These are phyloP conservation scores for Tetramorium simillimum DNA, from an alignment of 1,140 invertebrate species.

Conservation along the genomic window DNA sequence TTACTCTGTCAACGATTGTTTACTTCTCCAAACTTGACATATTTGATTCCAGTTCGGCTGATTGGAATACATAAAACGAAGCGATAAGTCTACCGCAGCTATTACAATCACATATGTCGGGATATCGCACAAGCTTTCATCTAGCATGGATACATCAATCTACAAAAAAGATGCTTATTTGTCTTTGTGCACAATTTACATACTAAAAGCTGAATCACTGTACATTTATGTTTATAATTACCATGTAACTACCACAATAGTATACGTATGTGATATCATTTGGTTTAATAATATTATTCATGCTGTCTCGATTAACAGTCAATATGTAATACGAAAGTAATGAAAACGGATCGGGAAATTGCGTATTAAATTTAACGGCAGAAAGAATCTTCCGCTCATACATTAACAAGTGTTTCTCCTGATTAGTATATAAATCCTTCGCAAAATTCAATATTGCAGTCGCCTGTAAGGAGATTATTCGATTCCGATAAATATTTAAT, in stretches of 20 bases:
- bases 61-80: conserved; percentile 44
- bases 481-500: not conserved
- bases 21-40: conserved; percentile 52
- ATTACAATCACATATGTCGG: conserved; percentile 54
- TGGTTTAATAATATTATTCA: not conserved
- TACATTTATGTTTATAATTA: conserved; percentile 25
- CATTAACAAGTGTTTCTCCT: conserved; percentile 54
- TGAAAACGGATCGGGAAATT: conserved; percentile 72
- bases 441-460: conserved; percentile 58
- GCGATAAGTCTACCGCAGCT: conserved; percentile 52
- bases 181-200: not conserved
- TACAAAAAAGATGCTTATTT: conserved; percentile 42
- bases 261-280: conserved; percentile 28
- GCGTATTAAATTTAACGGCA: conserved; percentile 68
- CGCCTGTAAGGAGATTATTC: conserved; percentile 64
- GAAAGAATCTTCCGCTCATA: conserved; percentile 70
- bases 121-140: conserved; percentile 54
- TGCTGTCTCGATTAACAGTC: not conserved
- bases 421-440: conserved; percentile 38
- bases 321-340: conserved; percentile 62
- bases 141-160: conserved; percentile 74
- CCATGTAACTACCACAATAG: conserved; percentile 72
- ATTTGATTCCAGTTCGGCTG: not conserved
- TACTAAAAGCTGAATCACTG: not conserved
- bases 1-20: conserved; percentile 11